phyloP scores from a whole-genome alignment of 2,113 vertebrate genomes.

The Leptosomus discolor region DNA sequence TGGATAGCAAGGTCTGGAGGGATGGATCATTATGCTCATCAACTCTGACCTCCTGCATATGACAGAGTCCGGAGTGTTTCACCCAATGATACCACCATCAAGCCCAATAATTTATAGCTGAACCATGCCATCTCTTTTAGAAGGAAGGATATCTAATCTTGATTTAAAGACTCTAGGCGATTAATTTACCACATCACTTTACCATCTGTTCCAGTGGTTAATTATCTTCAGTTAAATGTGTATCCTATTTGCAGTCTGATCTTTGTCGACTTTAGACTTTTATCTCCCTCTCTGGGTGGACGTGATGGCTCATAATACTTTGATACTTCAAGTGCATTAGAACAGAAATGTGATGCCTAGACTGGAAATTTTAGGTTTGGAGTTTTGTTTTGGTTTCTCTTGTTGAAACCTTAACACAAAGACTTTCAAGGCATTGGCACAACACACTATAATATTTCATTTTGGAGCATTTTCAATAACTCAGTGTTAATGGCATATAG shows the following conservation, averaged over 20 bases:
- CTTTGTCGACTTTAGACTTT: constrained; percentile 34
- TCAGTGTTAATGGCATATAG: constrained; percentile 71
- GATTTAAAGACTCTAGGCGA: constrained; percentile 48
- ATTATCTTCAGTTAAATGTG: constrained; percentile 44
- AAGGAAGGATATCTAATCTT: constrained; percentile 35
- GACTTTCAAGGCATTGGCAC: constrained; percentile 65
- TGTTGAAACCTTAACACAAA: constrained; percentile 53
- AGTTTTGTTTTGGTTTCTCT: constrained; percentile 46
- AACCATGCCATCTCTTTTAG: constrained; percentile 9
- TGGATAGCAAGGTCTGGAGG: constrained; percentile 7
- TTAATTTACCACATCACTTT: constrained; percentile 60
- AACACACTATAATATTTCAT: constrained; percentile 60
- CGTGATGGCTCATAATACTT: background rate
- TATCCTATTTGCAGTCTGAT: constrained; percentile 48
- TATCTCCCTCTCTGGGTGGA: constrained; percentile 3
- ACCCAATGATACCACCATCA: constrained; percentile 6
- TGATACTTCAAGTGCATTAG: constrained; percentile 4
- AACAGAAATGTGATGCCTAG: constrained; percentile 1
- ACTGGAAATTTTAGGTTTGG: constrained; percentile 25
- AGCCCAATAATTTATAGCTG: constrained; percentile 40
- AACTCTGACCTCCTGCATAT: constrained; percentile 18
- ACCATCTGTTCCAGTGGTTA: constrained; percentile 61
- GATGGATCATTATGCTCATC: constrained; percentile 27
- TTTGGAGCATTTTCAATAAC: constrained; percentile 74
- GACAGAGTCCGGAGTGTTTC: constrained; percentile 37